Base-by-base conservation (phyloP, 2,888 invertebrate species). In the Tillus elongatus region DNA sequence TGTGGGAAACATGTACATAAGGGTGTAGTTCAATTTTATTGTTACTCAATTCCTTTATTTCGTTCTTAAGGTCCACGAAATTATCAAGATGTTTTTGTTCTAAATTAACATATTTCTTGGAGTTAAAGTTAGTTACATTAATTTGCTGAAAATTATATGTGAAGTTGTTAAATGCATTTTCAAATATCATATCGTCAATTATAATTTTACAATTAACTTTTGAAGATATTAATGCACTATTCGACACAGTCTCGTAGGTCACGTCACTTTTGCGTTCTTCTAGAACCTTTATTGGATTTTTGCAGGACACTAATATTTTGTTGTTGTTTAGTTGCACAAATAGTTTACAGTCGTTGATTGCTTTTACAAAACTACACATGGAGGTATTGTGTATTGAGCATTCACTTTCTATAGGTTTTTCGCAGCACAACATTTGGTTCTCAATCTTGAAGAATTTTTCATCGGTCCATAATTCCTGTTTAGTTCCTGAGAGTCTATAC, bases 381-480 rank as follows among this genome's bases (percentile, higher is more conserved):
- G n/a, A n/a, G n/a, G n/a, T n/a, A n/a, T n/a, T n/a, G n/a, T n/a
- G n/a, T n/a, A n/a, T n/a, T n/a, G n/a, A n/a, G n/a, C n/a, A n/a
- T n/a, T n/a, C n/a, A n/a, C n/a, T 12, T 33, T 30, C 8, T 26
- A n/a, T 35, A 37, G 28, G 12, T 34, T 27, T 32, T 36, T 32
- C 2, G 31, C 34, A 11, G 26, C 28, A 1, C n/a, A 26, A 13
- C 33, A 4, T 35, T 41, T 33, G 3, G 6, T 29, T 10, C 30
- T 30, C 10, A 38, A 11, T 40, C 28, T 24, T 19, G 35, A 35
- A 24, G 24, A 35, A 39, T n/a, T 19, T 33, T 35, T 41, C 41
- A 12, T 41, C 26, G 8, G 36, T 41, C 39, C 41, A 39, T 9
- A 36, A 16, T 34, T 42, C 39, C n/a, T 27, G 13, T 35, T 12